phyloP scores from a whole-genome alignment of 1,140 invertebrate genomes.

The Rhysida immarginata region DNA sequence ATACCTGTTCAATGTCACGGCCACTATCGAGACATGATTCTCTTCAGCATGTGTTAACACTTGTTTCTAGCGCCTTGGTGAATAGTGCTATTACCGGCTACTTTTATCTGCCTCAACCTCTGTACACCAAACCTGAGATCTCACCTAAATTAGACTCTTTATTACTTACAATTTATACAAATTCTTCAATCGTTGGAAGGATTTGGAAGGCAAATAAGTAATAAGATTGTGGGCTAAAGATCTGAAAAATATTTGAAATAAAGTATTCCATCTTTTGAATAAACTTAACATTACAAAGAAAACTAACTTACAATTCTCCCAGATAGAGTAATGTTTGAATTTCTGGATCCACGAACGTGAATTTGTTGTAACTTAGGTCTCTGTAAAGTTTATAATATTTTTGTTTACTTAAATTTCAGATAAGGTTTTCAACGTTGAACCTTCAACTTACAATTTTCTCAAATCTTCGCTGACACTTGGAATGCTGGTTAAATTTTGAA shows the following conservation, averaged over 20 bases:
- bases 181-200: slow-evolving; percentile 20
- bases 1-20: too few relatives aligned
- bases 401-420: too few relatives aligned
- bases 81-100: too few relatives aligned
- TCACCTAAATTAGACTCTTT: too few relatives aligned
- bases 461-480: not conserved
- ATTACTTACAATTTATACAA: slow-evolving; percentile 20
- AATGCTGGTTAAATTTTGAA: not conserved
- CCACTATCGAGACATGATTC: too few relatives aligned
- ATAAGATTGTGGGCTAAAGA: slow-evolving; percentile 21
- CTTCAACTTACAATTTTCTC: slow-evolving; percentile 3
- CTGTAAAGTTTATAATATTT: slow-evolving; percentile 6
- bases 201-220: slow-evolving; percentile 14
- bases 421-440: too few relatives aligned
- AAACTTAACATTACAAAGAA: not conserved
- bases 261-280: too few relatives aligned
- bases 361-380: slow-evolving; percentile 18
- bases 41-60: too few relatives aligned
- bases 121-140: too few relatives aligned
- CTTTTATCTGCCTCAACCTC: too few relatives aligned
- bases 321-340: slow-evolving; percentile 14
- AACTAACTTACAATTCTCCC: slow-evolving; percentile 19
- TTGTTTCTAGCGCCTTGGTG: too few relatives aligned
- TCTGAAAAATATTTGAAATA: slow-evolving; percentile 9
- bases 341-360: slow-evolving; percentile 13